These are phyloP conservation scores for Acanthosoma haemorrhoidale DNA, from an alignment of 2,888 invertebrate genomes.

Conservation along the genomic window DNA sequence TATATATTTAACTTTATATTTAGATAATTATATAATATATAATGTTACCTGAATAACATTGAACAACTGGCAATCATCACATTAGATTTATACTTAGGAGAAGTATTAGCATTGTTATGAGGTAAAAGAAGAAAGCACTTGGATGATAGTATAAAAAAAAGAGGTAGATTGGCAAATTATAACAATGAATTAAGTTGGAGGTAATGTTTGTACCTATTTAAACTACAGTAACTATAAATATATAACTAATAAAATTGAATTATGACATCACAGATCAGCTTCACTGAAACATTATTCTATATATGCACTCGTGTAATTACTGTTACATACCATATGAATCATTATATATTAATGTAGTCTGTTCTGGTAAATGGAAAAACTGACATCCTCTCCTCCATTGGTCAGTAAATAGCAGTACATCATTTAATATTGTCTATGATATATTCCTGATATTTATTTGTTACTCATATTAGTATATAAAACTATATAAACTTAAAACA, in stretches of 20 bases:
- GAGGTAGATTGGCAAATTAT: constrained; percentile 24
- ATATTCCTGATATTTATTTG: constrained; percentile 27
- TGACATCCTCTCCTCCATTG: constrained; percentile 17
- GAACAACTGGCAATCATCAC: constrained; percentile 23
- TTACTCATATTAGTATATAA: constrained; percentile 35
- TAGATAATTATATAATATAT: constrained; percentile 27
- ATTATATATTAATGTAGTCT: constrained; percentile 3
- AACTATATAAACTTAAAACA: constrained; percentile 40
- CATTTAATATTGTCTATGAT: constrained; percentile 36
- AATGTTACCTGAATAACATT: constrained; percentile 26
- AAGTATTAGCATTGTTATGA: constrained; percentile 24
- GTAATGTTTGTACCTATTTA: not conserved
- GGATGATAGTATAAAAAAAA: constrained; percentile 20
- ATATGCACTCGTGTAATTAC: constrained; percentile 15
- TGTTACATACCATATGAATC: constrained; percentile 22
- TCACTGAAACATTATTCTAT: constrained; percentile 31
- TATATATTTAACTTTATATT: constrained; percentile 18
- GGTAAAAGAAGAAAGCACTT: constrained; percentile 37
- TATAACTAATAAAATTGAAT: constrained; percentile 34
- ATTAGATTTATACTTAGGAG: constrained; percentile 22
- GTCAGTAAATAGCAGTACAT: constrained; percentile 25
- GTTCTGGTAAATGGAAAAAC: constrained; percentile 21
- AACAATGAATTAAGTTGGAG: constrained; percentile 9
- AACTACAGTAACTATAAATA: constrained; percentile 16
- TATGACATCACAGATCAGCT: constrained; percentile 37